Evolutionary conservation across 2,797 vertebrate species (phyloP), one percentile per base, ranked within the genome.

Genomic region (Chloroceryle inda): DNA sequence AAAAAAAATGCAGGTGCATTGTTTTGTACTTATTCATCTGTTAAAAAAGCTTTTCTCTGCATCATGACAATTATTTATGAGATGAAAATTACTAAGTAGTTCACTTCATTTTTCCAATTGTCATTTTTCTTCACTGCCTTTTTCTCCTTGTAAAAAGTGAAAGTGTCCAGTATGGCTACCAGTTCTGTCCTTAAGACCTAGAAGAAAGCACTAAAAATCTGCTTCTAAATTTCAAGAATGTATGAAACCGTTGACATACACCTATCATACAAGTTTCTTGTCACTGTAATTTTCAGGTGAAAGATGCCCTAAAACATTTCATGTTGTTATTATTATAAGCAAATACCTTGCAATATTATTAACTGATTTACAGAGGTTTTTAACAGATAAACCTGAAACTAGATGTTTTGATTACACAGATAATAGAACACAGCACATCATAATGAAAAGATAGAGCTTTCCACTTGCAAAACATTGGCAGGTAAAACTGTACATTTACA

Each of bases 41-140:
- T 49, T 89, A 85, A 91, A 92, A 82, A 89, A 66, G 26, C 78
- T 91, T 94, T 94, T 79, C 75, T 89, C 64, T 75, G 55, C 53
- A 89, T 81, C 12, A 3, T 78, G 75, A 66, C 68, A 92, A 89
- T 92, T 94, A 91, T 64, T 91, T 94, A 85, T 0, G 1, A 91
- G 76, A 75, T 44, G 50, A 94, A 95, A 94, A 94, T 95, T 91
- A 62, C 40, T 62, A 69, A 91, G 59, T 37, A 76, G 61, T 68
- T 89, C 4, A 67, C 59, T 59, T 89, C 12, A 68, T 94, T 96
- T 96, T 93, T 94, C 52, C 1, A 2, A 29, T 59, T 89, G 64
- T 83, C 94, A 89, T 42, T 80, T 94, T 85, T 89, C 38, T 91
- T 92, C 87, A 59, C 33, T 71, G 42, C 38, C 40, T 62, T 89